Conservation (phyloP, 2,797 vertebrate species). For the Diplodus sargus region DNA sequence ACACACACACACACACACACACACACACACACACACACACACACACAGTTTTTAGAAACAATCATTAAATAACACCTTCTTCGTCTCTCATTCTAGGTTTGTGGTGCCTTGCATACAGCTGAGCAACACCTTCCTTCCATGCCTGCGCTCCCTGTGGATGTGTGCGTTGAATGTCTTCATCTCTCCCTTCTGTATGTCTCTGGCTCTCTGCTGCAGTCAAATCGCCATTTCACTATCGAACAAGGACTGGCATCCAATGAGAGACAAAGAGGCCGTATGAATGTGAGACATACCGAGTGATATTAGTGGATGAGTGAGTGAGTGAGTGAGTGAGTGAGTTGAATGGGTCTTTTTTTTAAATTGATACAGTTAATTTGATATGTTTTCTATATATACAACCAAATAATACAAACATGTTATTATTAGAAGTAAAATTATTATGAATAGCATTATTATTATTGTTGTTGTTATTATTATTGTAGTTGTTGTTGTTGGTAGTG, state of each 20-base stretch:
- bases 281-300: neutral
- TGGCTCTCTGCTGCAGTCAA: conserved; percentile 80
- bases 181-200: conserved; percentile 80
- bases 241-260: conserved; percentile 69
- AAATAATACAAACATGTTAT: conserved; percentile 5
- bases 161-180: conserved; percentile 82
- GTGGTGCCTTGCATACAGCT: conserved; percentile 85
- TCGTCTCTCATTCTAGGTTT: conserved; percentile 68
- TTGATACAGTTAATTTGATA: conserved; percentile 11
- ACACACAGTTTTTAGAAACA: neutral
- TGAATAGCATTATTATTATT: neutral
- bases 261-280: conserved; percentile 48
- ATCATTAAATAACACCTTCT: neutral
- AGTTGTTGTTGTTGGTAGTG: too few relatives aligned
- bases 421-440: neutral
- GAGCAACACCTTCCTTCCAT: conserved; percentile 85
- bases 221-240: conserved; percentile 79
- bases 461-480: conserved; percentile 1
- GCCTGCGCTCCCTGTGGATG: conserved; percentile 82
- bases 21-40: neutral
- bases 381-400: conserved; percentile 37
- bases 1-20: neutral
- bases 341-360: conserved; percentile 1
- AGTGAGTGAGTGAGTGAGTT: neutral
- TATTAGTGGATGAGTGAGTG: neutral